Base-by-base conservation (phyloP, 1,140 invertebrate species). In the Meloidogyne hapla region DNA sequence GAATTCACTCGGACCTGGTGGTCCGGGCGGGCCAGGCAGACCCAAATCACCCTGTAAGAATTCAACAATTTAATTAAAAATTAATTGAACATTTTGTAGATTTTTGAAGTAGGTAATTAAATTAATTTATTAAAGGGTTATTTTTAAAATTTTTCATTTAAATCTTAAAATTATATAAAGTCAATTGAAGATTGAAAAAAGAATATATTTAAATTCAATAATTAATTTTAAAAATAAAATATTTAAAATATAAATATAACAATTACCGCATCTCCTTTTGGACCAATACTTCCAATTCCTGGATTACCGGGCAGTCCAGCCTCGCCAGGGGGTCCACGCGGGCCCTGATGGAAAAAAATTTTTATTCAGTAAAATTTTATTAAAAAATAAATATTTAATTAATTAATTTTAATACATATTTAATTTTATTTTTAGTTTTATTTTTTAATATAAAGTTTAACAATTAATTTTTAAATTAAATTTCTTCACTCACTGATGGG, bases 401-500 rank as follows among this genome's bases (percentile, higher is more conserved):
- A n/a, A n/a, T n/a, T n/a, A n/a, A n/a, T n/a, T n/a, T n/a, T n/a
- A n/a, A n/a, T n/a, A n/a, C n/a, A n/a, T n/a, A n/a, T n/a, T 26
- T 0, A 33, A 69, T 15, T n/a, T 74, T n/a, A 5, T 33, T 33
- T 33, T 33, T 33, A 33, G 9, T 33, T 33, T 33, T 33, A 33
- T 33, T 33, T 33, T 72, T 28, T 72, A 28, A 38, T n/a, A 62
- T 62, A 6, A 62, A 25, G 6, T n/a, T 21, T 21, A 25, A 33
- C 9, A 33, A 33, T 33, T 33, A 45, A 40, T 48, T 23, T 28
- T 23, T 23, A 18, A 65, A 25, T 74, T n/a, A n/a, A n/a, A 21
- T 4, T 23, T 13, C 1, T 48, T 6, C 33, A 80, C 81, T 72
- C 77, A 84, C 92, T 75, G 91, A 88, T 26, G 77, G 56, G 21